A percentile compares a stretch with the other conserved stretches of the same genome.
These are phyloP conservation scores for Drosophila acutilabella DNA, from an alignment of 2,888 invertebrate genomes.

Conservation along the genomic window DNA sequence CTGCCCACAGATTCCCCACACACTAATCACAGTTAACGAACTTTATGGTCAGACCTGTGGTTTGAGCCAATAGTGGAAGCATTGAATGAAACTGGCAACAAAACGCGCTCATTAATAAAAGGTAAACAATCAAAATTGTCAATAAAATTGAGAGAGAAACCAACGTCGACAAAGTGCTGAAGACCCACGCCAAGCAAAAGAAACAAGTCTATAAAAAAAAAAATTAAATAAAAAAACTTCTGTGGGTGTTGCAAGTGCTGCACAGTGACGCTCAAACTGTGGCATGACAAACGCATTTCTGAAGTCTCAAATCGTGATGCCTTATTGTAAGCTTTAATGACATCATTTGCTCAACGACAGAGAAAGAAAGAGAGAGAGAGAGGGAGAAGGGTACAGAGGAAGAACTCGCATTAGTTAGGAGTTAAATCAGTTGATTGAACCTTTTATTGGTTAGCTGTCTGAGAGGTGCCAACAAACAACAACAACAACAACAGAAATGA, in stretches of 20 bases:
- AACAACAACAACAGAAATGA: conserved; percentile 24
- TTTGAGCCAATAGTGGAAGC: conserved; percentile 49
- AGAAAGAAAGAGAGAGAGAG: neutral
- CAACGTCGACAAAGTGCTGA: conserved; percentile 28
- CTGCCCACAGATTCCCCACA: conserved; percentile 61
- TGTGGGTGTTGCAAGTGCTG: conserved; percentile 52
- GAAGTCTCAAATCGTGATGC: conserved; percentile 58
- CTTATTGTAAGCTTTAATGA: conserved; percentile 65
- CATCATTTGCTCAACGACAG: conserved; percentile 64
- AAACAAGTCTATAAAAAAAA: neutral
- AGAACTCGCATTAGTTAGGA: conserved; percentile 14
- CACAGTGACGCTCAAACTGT: conserved; percentile 64
- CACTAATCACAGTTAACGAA: conserved; percentile 48
- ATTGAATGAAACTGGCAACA: conserved; percentile 44
- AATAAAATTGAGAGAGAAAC: conserved; percentile 60
- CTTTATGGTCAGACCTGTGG: conserved; percentile 15
- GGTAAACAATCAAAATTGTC: conserved; percentile 69
- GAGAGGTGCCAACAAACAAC: conserved; percentile 43
- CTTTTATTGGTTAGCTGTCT: conserved; percentile 61
- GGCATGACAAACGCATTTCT: conserved; percentile 70
- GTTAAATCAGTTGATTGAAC: conserved; percentile 73
- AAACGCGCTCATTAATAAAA: conserved; percentile 78
- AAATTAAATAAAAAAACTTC: conserved; percentile 18
- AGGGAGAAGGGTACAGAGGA: neutral
- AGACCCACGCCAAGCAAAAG: conserved; percentile 58